Percentiles rank a stretch among this genome's conserved stretches.
Evolutionary conservation across 37 sponge, comb jelly and placozoan species (phyloP).

Genomic region (Agelas oroides): DNA sequence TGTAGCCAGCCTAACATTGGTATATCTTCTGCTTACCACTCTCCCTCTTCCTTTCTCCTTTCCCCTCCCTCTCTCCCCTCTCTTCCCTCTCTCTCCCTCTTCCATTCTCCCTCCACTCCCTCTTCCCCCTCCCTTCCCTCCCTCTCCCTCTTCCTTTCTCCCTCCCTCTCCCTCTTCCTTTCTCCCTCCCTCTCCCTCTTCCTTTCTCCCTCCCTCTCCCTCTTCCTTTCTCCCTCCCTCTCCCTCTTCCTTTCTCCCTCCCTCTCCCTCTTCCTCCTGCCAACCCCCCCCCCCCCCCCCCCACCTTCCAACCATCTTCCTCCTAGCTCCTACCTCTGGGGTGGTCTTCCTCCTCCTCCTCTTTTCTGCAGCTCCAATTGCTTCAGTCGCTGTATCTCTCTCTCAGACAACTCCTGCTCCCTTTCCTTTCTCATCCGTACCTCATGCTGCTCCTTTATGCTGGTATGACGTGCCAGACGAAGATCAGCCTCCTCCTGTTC

Average conservation of each 20-base stretch:
- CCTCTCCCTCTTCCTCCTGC: background rate
- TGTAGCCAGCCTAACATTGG: too few relatives aligned
- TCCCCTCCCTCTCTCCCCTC: too few relatives aligned
- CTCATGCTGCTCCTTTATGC: background rate
- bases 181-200: too few relatives aligned
- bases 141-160: too few relatives aligned
- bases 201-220: background rate
- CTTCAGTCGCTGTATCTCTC: conserved; percentile 22
- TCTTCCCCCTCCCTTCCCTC: too few relatives aligned
- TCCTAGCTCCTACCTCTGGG: background rate
- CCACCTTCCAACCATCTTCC: background rate
- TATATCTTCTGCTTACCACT: too few relatives aligned
- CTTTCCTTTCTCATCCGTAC: background rate
- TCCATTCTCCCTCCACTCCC: too few relatives aligned
- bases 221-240: background rate
- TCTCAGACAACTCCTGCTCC: background rate
- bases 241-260: background rate
- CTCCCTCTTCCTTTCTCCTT: too few relatives aligned
- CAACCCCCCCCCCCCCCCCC: background rate
- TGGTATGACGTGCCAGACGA: conserved; percentile 33
- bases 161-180: too few relatives aligned
- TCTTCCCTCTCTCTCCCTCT: too few relatives aligned
- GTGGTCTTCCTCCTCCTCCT: background rate
- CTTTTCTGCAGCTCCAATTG: conserved; percentile 20
- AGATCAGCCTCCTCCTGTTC: conserved; percentile 9